These are phyloP conservation scores for Peribatodes rhomboidaria DNA, from an alignment of 2,888 invertebrate genomes.

Conservation along the genomic window DNA sequence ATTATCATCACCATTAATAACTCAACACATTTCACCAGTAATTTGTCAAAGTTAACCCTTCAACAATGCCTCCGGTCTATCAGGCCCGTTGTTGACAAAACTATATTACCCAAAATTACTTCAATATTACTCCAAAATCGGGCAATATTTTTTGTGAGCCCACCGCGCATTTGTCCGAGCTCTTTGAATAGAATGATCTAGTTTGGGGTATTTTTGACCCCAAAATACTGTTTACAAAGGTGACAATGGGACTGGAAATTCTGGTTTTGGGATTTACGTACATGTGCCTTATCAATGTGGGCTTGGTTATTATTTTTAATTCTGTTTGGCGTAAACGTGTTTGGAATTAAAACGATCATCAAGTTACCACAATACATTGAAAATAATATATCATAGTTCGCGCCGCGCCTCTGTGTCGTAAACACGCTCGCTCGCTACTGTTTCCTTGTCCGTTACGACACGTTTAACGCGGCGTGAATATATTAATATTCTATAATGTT, in stretches of 20 bases:
- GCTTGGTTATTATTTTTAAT: constrained; percentile 46
- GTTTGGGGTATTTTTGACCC: constrained; percentile 74
- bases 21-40: constrained; percentile 67
- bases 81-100: constrained; percentile 85
- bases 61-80: constrained; percentile 61
- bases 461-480: no score
- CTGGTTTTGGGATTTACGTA: constrained; percentile 71
- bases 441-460: no score
- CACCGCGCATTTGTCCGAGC: constrained; percentile 70
- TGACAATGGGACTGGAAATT: constrained; percentile 75
- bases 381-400: no score
- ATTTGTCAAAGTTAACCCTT: constrained; percentile 83
- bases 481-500: no score
- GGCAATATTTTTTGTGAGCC: constrained; percentile 74
- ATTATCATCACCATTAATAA: constrained; percentile 45
- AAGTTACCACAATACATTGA: not conserved
- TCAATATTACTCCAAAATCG: constrained; percentile 82
- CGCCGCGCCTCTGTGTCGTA: no score
- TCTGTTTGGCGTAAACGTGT: constrained; percentile 33
- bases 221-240: constrained; percentile 63
- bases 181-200: constrained; percentile 74
- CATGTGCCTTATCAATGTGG: constrained; percentile 31
- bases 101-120: constrained; percentile 83
- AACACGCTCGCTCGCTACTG: no score
- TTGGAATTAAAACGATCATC: constrained; percentile 1